Evolutionary conservation across 2,888 invertebrate genomes (phyloP).

Genomic region (Heteromurus nitidus): DNA sequence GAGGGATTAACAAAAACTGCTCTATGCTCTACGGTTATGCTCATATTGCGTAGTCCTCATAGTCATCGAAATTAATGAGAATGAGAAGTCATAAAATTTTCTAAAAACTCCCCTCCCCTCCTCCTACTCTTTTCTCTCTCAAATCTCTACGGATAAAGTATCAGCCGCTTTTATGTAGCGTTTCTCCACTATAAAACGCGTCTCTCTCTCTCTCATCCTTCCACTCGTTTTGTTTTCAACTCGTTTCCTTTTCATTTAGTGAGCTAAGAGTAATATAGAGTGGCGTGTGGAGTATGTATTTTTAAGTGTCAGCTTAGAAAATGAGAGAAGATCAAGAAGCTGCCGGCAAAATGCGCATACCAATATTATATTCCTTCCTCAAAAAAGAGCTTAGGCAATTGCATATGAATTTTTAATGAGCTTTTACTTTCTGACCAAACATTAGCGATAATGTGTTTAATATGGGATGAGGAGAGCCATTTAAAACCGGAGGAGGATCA

Average conservation of each 20-base stretch:
- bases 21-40: background rate
- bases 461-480: conserved; percentile 12
- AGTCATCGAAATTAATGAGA: conserved; percentile 59
- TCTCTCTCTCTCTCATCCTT: too few relatives aligned
- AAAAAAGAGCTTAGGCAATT: conserved; percentile 34
- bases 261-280: conserved; percentile 28
- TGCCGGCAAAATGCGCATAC: too few relatives aligned
- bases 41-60: background rate
- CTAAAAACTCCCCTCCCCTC: conserved; percentile 39
- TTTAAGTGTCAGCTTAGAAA: conserved; percentile 26
- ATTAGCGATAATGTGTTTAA: conserved; percentile 40
- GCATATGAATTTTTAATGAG: conserved; percentile 56
- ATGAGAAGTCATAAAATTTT: conserved; percentile 61
- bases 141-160: conserved; percentile 54
- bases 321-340: background rate
- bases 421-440: conserved; percentile 55
- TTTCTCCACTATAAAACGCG: too few relatives aligned
- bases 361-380: too few relatives aligned
- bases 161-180: conserved; percentile 37
- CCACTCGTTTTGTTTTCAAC: too few relatives aligned
- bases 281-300: too few relatives aligned
- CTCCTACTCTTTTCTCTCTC: conserved; percentile 22
- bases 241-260: too few relatives aligned
- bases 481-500: too few relatives aligned
- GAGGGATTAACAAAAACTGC: conserved; percentile 43